Base-by-base conservation (phyloP, 1,140 invertebrate genomes). In the Limonius californicus region DNA sequence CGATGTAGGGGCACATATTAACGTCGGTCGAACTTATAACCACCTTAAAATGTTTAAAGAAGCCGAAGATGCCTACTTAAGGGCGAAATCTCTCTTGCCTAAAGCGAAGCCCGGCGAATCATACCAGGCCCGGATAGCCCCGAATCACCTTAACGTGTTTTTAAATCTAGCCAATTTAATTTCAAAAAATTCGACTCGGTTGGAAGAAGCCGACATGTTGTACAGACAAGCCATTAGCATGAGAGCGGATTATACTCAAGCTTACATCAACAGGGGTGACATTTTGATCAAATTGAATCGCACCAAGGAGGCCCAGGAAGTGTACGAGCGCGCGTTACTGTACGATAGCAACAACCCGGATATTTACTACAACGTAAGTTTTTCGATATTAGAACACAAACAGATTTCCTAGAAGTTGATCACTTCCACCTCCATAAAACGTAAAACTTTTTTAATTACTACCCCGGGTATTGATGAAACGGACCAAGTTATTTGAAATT, bases 1-100 rank as follows among this genome's bases (percentile, higher is more conserved):
- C 76, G 95, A 98, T 78, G 94, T 98, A 53, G 94, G 74, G 93
- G 95, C 95, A 6, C 94, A 98, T 75, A 96, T 98, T 64, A 99
- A 99, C 79, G 92, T 98, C 6, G 96, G 95, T 2, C 82, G 95
- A 60, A 96, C 94, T 3, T 95, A 92, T 77, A 96, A 95, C 74
- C 92, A 94, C 76, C 78, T 98, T 23, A 93, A 97, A 74, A 86
- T 88, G 80, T 95, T 89, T 73, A 87, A 89, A 63, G 91, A 96
- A 77, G 95, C 95, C 0, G 94, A 98, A 80, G 86, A 90, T 61
- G 92, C 94, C 0, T 98, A 97, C 77, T 81, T 92, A 7, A 89
- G 87, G 77, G 93, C 93, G 0, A 95, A 97, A 75, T 89, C 88
- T 7, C 75, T 98, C 21, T 80, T 98, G 23, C 95, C 95, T 0